These are phyloP conservation scores for Clunio marinus DNA, from an alignment of 2,888 invertebrate genomes.

Conservation along the genomic window DNA sequence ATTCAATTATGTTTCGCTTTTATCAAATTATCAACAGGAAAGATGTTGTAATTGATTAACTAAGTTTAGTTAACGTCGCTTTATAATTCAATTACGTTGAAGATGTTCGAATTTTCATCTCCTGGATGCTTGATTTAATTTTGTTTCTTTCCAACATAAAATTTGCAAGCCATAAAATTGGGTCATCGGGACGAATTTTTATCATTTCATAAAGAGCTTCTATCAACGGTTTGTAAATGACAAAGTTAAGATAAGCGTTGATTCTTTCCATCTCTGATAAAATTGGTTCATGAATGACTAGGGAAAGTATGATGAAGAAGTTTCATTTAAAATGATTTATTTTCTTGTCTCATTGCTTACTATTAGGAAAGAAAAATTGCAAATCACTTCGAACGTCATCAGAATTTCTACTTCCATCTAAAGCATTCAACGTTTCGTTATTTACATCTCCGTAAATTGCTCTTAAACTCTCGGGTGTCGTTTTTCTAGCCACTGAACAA, in stretches of 20 bases:
- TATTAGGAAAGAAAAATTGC: slow-evolving; percentile 27
- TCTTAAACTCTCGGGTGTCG: slow-evolving; percentile 1
- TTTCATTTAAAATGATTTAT: background rate
- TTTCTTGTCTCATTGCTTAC: slow-evolving; percentile 9
- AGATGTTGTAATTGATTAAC: too few relatives aligned
- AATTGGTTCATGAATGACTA: slow-evolving; percentile 3
- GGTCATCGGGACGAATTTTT: slow-evolving; percentile 12
- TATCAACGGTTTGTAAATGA: slow-evolving; percentile 4
- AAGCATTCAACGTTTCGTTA: slow-evolving; percentile 9
- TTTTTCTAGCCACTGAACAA: slow-evolving; percentile 5
- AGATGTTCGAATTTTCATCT: background rate
- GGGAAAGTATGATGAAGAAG: background rate
- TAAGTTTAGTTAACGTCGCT: too few relatives aligned
- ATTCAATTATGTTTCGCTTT: too few relatives aligned
- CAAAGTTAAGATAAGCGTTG: background rate
- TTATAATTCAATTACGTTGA: background rate
- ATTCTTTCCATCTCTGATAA: too few relatives aligned
- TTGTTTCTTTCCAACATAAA: slow-evolving; percentile 14
- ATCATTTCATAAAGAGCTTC: slow-evolving; percentile 19
- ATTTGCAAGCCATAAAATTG: slow-evolving; percentile 12
- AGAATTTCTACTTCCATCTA: background rate
- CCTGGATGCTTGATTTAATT: background rate
- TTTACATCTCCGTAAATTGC: background rate
- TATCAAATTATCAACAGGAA: too few relatives aligned
- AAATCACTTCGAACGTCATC: slow-evolving; percentile 1